phyloP scores from a whole-genome alignment of 2,888 invertebrate species.

The Neoitamus cyanurus region DNA sequence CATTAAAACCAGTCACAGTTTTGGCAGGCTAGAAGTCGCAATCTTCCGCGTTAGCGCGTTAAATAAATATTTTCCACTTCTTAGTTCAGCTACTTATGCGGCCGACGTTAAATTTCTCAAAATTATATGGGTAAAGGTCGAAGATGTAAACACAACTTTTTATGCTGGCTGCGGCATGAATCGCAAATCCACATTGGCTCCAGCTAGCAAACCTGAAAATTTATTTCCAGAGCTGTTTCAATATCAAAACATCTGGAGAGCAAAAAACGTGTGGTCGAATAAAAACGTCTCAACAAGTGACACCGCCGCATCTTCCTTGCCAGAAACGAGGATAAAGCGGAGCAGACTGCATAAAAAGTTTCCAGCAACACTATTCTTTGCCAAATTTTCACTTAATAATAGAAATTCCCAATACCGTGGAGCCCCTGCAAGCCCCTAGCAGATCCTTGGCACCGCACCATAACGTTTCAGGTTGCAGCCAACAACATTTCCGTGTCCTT shows the following conservation, averaged over 20 bases:
- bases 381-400: neutral
- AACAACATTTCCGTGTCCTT: neutral
- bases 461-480: neutral
- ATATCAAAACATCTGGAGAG: neutral
- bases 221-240: neutral
- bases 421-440: neutral
- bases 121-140: neutral
- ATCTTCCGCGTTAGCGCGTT: neutral
- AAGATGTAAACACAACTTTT: neutral
- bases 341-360: neutral
- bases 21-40: too few species aligned
- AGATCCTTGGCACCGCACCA: neutral
- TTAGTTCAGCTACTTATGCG: neutral
- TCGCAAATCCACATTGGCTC: neutral
- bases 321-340: neutral
- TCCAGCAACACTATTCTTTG: neutral
- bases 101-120: neutral
- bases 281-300: slow-evolving; percentile 1
- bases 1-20: too few species aligned
- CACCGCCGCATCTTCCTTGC: neutral
- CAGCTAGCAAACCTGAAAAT: neutral
- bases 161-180: neutral
- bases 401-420: neutral
- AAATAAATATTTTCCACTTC: neutral
- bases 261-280: neutral